A percentile compares a stretch with the other conserved stretches of the same genome.
phyloP scores from a whole-genome alignment of 2,797 vertebrate genomes.

The Crypturellus tataupa region DNA sequence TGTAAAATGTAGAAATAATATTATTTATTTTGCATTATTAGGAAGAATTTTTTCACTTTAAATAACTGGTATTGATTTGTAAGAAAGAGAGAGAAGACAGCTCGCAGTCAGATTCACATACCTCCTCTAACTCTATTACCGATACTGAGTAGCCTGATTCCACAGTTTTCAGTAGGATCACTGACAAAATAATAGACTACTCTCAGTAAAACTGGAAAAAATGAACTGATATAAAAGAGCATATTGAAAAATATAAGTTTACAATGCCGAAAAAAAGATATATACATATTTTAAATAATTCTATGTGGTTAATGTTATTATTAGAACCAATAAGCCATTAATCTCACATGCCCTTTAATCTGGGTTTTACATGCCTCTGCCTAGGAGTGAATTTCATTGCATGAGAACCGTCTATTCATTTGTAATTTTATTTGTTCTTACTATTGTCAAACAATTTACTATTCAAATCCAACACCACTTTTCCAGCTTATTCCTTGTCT shows the following conservation, averaged over 20 bases:
- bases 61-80: constrained; percentile 41
- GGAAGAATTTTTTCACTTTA: constrained; percentile 39
- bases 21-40: constrained; percentile 53
- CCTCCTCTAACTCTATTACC: neutral
- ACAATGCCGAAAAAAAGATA: neutral
- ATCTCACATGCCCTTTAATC: neutral
- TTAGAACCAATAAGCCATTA: neutral
- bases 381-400: neutral
- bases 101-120: neutral
- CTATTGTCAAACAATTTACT: neutral
- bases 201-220: neutral
- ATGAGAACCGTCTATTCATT: neutral
- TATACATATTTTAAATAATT: neutral
- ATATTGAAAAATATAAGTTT: neutral
- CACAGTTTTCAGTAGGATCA: neutral
- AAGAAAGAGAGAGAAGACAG: constrained; percentile 2
- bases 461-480: neutral
- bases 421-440: neutral
- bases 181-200: neutral
- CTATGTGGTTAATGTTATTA: neutral
- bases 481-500: constrained; percentile 40
- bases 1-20: constrained; percentile 17
- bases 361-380: neutral
- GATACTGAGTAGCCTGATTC: neutral
- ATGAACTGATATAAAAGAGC: neutral